A percentile compares a stretch with the other conserved stretches of the same genome.
phyloP scores from a whole-genome alignment of 2,113 vertebrate genomes.

The Oryzias javanicus region DNA sequence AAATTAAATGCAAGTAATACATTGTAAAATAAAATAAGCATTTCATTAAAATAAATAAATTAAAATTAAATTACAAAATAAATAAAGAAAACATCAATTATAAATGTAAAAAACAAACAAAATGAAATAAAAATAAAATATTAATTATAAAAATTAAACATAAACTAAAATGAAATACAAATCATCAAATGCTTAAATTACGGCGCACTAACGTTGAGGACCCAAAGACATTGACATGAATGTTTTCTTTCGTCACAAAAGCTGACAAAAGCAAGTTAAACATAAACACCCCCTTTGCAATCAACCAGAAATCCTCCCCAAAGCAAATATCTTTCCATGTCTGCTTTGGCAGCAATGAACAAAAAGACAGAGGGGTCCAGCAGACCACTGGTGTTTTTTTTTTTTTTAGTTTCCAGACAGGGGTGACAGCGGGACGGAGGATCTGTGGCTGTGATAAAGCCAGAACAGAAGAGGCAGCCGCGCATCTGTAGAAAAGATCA shows the following conservation, averaged over 20 bases:
- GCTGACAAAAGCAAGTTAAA: constrained; percentile 6
- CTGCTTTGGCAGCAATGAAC: constrained; percentile 10
- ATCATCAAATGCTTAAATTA: background rate
- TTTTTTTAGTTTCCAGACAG: constrained; percentile 22
- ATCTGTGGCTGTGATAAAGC: constrained; percentile 35
- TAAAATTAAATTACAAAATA: too few species aligned
- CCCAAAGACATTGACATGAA: too few species aligned
- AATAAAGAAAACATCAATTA: too few species aligned
- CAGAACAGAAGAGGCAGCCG: constrained; percentile 11
- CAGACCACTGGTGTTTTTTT: constrained; percentile 10
- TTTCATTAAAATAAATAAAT: too few species aligned
- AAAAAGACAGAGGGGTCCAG: constrained; percentile 16
- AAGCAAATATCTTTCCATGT: constrained; percentile 16
- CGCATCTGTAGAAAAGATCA: constrained; percentile 17
- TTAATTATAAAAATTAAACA: too few species aligned
- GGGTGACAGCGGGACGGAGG: constrained; percentile 17
- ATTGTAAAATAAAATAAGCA: background rate
- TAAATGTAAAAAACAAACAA: too few species aligned
- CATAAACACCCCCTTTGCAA: background rate
- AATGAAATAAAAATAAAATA: background rate
- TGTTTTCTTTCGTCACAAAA: too few species aligned
- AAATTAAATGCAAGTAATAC: too few species aligned
- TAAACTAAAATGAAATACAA: background rate
- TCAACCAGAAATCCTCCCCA: constrained; percentile 9
- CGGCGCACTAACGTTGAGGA: background rate